Base-by-base conservation (phyloP, 2,888 invertebrate species). In the Nomada ferruginata region DNA sequence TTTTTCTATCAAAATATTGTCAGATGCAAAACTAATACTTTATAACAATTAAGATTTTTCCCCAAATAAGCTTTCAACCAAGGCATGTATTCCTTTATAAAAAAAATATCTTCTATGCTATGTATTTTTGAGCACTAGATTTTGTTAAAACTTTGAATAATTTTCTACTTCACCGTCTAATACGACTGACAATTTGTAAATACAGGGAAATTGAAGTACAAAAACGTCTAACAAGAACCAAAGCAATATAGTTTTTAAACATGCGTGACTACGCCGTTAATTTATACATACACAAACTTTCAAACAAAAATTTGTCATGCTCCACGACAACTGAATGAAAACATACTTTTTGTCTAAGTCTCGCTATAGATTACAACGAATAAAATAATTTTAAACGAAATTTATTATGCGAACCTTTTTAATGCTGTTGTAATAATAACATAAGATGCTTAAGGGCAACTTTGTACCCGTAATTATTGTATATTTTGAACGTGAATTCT, bases 241-340 rank as follows among this genome's bases (percentile, higher is more conserved):
- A 18, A 13, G 63, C 26, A 57, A 68, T 18, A 36, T 18, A 36
- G 47, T 52, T 63, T 73, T 52, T 15, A 69, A 63, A 20, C 29
- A 2, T 57, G 64, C 76, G 79, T 76, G 55, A 53, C 71, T 44
- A n/a, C 61, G 73, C 53, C 70, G 63, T 74, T 57, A 85, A 76
- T 70, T 78, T 73, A 64, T 55, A 72, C 53, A 69, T 76, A 72
- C 26, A 76, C n/a, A 18, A 59, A 53, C 13, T 53, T 50, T 65
- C 42, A 15, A 15, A 26, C 74, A 63, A 73, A 50, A 57, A 73
- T 68, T 53, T 69, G 65, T 76, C 52, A 77, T 80, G 66, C 50
- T 60, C 60, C 63, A 64, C 79, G n/a, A 20, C 18, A 36, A 50
- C 20, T 0, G 44, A 65, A 59, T 13, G 4, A n/a, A 20, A 57